Base-by-base conservation (phyloP, 2,888 invertebrate species). In the Parapristionchus giblindavisi region DNA sequence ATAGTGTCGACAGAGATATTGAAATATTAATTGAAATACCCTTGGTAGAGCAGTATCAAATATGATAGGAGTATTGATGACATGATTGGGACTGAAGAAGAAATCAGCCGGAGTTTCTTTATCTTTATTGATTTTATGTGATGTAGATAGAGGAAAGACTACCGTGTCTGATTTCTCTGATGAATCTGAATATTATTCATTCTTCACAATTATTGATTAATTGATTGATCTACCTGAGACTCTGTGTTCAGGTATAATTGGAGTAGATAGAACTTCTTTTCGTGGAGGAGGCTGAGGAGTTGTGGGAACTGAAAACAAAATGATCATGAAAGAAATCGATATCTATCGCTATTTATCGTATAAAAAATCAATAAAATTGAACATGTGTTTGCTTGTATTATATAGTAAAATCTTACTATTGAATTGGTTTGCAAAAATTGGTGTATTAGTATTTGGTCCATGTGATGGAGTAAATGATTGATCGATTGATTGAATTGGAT, bases 21-120 rank as follows among this genome's bases (percentile, higher is more conserved):
- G n/a, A n/a, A n/a, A n/a, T n/a, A n/a, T n/a, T n/a, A n/a, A n/a
- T n/a, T n/a, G n/a, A n/a, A n/a, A 6, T 2, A 71, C 70, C 70
- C 40, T 54, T 24, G 70, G 70, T n/a, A 71, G 29, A 2, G 70
- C 70, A 8, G 70, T 56, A 21, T 71, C 70, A 56, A 71, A 71
- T 6, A 56, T 24, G 29, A 48, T 48, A 27, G 27, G 65, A 34
- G 58, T 56, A 5, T 52, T 32, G 32, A 60, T 73, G 3, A 73
- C 71, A n/a, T 71, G 71, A 58, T 71, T 71, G 29, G 58, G 71
- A 40, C 34, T 58, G 56, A 71, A 73, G 56, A 56, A 54, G 70
- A 40, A 52, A 24, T 52, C 51, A 52, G 52, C 34, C 5, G 51
- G 68, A 68, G 48, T 24, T 21, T n/a, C 34, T 14, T 5, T 3